Evolutionary conservation across 2,888 invertebrate species (phyloP), one percentile per base, ranked within the genome.

Genomic region (Drosophila cognata): DNA sequence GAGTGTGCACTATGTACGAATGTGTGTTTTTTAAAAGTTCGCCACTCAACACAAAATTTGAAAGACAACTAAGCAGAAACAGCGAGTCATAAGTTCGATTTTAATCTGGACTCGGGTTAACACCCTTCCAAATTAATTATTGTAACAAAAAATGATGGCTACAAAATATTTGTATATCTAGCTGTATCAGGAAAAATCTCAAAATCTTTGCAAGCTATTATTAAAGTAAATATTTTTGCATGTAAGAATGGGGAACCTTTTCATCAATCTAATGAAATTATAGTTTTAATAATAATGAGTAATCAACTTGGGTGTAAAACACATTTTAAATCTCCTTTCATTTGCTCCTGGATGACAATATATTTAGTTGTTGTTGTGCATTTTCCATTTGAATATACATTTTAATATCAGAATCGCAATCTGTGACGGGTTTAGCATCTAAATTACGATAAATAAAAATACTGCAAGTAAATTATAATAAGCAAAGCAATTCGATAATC

Each of bases 31-130:
- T 60, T 36, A 52, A 52, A 63, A 38, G 28, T 36, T 4, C 51
- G 28, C 21, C 51, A 52, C 36, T 31, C 60, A 57, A 69, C 50
- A 58, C 33, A 62, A 71, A 43, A 48, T n/a, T 48, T 46, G 46
- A 21, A 46, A 21, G 7, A 13, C 13, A 46, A 21, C 46, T 46
- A 46, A 46, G 36, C n/a, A 41, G 41, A n/a, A 35, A 35, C 35
- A 16, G 13, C 35, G 35, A 35, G 4, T 33, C 18, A 4, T 7
- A 46, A 13, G 4, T 46, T 21, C 7, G 21, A 46, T 25, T 4
- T 46, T 16, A 16, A 8, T 4, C 16, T 16, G 46, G 8, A 46
- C 21, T 16, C 25, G 4, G 25, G 25, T 8, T 46, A 4, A 16
- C 25, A 16, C 4, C 7, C 8, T 25, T 25, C 25, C 16, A 46